Base-by-base conservation (phyloP, 2,888 invertebrate genomes). In the Archips xylosteana region DNA sequence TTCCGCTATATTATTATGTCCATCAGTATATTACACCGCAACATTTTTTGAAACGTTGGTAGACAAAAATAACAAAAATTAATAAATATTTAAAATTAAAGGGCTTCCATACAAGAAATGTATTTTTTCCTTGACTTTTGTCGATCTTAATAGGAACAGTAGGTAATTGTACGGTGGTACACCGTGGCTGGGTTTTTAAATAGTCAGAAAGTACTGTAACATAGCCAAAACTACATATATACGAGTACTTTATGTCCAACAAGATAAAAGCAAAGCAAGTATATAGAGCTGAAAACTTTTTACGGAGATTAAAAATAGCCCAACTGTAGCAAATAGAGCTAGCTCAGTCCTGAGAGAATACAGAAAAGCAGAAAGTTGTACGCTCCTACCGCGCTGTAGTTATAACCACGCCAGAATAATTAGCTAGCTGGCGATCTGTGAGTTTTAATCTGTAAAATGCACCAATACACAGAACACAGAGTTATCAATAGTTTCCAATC, bases 391-490 rank as follows among this genome's bases (percentile, higher is more conserved):
- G 87, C 88, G 88, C 89, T 87, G 87, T 85, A 85, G 87, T 83
- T 84, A 82, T 85, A 83, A 83, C 84, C 86, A 79, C 82, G 84
- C 80, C 81, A 84, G 85, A 86, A 88, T 90, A 91, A 92, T 91
- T 91, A 91, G 87, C 86, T 83, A 78, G 83, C 80, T 83, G 75
- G 80, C 82, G 80, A 83, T 81, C 82, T 85, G 81, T 83, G 13
- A 63, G 87, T 88, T 89, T 88, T 88, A 87, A 90, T 89, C 85
- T 89, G 85, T 83, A 57, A 32, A 42, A 42, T 67, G 66, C 57
- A 67, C 13, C 39, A 57, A 49, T 61, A 69, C 57, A 42, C 45
- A 45, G 42, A 34, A 5, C 39, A 61, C 36, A 45, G 74, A 77
- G 77, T 77, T 74, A 78, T 77, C 63, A 74, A 81, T 80, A 83